Evolutionary conservation across 2,113 vertebrate species (phyloP), one percentile per base, ranked within the genome.

Genomic region (Pangasianodon hypophthalmus): DNA sequence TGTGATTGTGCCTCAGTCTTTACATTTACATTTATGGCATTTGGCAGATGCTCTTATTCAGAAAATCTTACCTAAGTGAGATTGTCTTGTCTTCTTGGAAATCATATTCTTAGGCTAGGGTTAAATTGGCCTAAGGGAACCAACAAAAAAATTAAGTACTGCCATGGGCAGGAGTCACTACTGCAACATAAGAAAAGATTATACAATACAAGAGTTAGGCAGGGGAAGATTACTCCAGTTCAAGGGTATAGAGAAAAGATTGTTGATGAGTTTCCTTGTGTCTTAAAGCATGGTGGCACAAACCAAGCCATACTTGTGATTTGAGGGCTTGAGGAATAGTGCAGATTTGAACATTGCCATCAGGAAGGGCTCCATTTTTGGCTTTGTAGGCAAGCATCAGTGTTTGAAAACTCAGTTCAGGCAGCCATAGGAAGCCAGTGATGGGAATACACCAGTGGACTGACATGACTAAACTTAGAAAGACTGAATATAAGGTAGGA

Each of bases 1-100:
- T 71, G 48, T 41, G n/a, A 86, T 37, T 56, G 85, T 54, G 64
- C 85, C 46, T 86, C 32, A 41, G 32, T 26, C 21, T 60, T 84
- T 37, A 19, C 3, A 41, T 83, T 83, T 60, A 37, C 79, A 82
- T 48, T 11, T 37, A 82, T 18, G n/a, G 29, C 16, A 54, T 83
- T 83, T 58, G 32, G 32, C 18, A 83, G 19, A 83, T 16, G 29
- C 4, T 8, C 7, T 82, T 82, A 82, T 82, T 82, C 8, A 54
- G 13, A 75, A 19, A 44, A 48, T 79, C 18, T 48, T 79, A 79
- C 75, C 4, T 26, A 48, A 79, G 44, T 2, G 13, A 48, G 29
- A 18, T 54, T 52, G 26, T 37, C 16, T 81, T 81, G 79, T 50
- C 26, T 52, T 48, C 26, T 32, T 82, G 6, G 29, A n/a, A 82